Conservation (phyloP, 1,140 invertebrate species). For the Macrostomum lignano region DNA sequence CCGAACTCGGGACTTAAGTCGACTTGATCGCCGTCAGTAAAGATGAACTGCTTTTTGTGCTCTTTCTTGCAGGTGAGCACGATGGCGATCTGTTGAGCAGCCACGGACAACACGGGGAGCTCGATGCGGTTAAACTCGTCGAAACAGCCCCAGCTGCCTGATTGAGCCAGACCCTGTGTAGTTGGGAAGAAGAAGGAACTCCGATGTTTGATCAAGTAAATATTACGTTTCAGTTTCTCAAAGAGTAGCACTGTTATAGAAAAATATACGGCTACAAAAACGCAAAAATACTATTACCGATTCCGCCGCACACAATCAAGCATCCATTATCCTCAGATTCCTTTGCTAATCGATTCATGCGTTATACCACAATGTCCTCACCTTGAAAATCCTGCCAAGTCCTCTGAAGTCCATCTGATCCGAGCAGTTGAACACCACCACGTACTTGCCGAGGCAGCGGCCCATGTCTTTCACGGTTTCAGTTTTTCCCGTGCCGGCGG, state of each 20-base stretch:
- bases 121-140: slow-evolving; percentile 88
- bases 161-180: slow-evolving; percentile 68
- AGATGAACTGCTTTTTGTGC: slow-evolving; percentile 51
- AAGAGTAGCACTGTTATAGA: no score
- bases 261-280: no score
- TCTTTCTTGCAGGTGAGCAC: slow-evolving; percentile 66
- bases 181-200: no score
- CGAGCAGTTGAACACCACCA: slow-evolving; percentile 75
- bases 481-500: slow-evolving; percentile 66
- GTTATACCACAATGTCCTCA: no score
- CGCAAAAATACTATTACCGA: no score
- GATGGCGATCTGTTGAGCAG: slow-evolving; percentile 76
- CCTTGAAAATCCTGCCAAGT: slow-evolving; percentile 11
- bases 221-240: no score
- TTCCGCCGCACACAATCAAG: no score
- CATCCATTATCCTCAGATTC: no score
- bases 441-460: slow-evolving; percentile 67
- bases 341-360: no score
- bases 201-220: no score
- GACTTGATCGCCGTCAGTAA: slow-evolving; percentile 70
- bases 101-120: slow-evolving; percentile 68
- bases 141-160: slow-evolving; percentile 81
- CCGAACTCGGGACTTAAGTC: slow-evolving; percentile 79
- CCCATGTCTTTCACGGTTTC: slow-evolving; percentile 84
- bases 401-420: slow-evolving; percentile 76